A percentile compares a stretch with the other conserved stretches of the same genome.
These are phyloP conservation scores for Styela clava DNA, from an alignment of 23 tunicate genomes.

Conservation along the genomic window DNA sequence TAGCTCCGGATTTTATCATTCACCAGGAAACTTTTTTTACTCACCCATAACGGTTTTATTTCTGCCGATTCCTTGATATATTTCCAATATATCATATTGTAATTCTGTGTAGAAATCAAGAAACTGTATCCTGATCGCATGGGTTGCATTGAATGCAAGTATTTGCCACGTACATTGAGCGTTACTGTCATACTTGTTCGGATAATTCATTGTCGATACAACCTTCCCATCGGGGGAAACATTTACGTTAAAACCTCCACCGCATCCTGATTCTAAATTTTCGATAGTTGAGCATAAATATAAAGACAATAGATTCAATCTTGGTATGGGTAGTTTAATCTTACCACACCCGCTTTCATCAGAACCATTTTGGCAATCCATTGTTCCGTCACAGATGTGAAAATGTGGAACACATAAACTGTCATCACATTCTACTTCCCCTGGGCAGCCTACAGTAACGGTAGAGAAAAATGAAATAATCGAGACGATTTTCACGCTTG, in stretches of 20 bases:
- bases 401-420: constrained; percentile 1
- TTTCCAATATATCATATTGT: constrained; percentile 4
- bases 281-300: not conserved
- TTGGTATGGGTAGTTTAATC: not conserved
- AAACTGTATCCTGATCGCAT: not conserved
- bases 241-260: not conserved
- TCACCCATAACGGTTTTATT: constrained; percentile 33
- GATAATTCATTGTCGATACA: constrained; percentile 32
- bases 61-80: constrained; percentile 36
- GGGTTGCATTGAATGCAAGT: not conserved
- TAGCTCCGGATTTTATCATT: too few relatives aligned
- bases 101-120: constrained; percentile 34
- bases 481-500: too few relatives aligned
- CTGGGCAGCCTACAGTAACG: constrained; percentile 14
- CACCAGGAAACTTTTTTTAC: too few relatives aligned
- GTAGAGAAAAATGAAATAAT: too few relatives aligned
- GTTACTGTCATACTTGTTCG: constrained; percentile 5
- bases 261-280: constrained; percentile 38
- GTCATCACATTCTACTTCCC: not conserved
- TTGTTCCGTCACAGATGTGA: not conserved
- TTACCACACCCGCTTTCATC: constrained; percentile 16
- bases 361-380: constrained; percentile 6
- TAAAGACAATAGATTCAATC: not conserved
- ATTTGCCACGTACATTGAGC: constrained; percentile 22
- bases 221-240: not conserved